A percentile compares a stretch with the other conserved stretches of the same genome.
phyloP scores from a whole-genome alignment of 2,797 vertebrate species.

The Nasua narica region DNA sequence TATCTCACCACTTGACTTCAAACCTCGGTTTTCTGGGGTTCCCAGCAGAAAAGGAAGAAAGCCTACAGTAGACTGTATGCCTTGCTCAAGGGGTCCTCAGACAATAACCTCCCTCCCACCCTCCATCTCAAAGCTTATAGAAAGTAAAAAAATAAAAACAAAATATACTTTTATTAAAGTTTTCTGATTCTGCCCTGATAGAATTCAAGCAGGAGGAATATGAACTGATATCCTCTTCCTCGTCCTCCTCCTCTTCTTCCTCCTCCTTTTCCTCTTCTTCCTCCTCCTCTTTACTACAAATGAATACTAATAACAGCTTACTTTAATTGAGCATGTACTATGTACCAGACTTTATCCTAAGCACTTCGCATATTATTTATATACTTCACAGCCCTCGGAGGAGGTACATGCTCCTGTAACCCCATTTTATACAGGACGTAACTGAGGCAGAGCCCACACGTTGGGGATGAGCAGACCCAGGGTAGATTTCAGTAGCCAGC shows the following conservation, averaged over 20 bases:
- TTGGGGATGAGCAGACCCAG: not conserved
- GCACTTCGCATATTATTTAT: not conserved
- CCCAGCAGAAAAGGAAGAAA: not conserved
- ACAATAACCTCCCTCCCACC: not conserved
- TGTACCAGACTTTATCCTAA: not conserved
- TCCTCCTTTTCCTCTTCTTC: not conserved
- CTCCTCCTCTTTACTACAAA: not conserved
- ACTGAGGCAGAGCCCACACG: not conserved
- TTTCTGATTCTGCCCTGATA: not conserved
- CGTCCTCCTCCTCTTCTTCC: not conserved
- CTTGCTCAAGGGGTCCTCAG: not conserved
- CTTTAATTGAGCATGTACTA: not conserved
- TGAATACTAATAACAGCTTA: too few species aligned
- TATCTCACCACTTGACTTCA: not conserved
- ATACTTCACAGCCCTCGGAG: not conserved
- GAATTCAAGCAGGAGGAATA: not conserved
- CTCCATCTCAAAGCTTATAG: not conserved
- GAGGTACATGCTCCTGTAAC: not conserved
- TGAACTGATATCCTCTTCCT: not conserved
- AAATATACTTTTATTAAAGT: not conserved
- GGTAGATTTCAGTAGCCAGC: not conserved
- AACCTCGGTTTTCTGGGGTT: not conserved
- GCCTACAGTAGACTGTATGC: rapidly evolving
- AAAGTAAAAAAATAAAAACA: not conserved
- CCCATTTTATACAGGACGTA: not conserved